Evolutionary conservation across 1,140 invertebrate species (phyloP).

Genomic region (Thaumetopoea pityocampa): DNA sequence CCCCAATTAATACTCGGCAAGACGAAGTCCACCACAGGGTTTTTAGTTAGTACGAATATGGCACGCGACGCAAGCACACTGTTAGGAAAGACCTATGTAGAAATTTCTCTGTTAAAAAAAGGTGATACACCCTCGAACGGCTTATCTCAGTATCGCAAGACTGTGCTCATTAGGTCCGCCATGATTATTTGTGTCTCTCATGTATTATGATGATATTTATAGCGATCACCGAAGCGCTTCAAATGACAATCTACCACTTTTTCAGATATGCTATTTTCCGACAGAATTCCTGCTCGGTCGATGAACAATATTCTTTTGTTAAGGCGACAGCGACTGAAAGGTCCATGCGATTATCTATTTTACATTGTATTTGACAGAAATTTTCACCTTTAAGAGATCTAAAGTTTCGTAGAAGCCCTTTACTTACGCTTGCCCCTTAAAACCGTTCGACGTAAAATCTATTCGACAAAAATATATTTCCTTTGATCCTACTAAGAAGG

Average conservation of each 20-base stretch:
- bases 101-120: too few species aligned
- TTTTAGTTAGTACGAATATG: too few species aligned
- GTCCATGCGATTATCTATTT: slow-evolving; percentile 39
- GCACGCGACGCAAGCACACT: too few species aligned
- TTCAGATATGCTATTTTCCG: slow-evolving; percentile 64
- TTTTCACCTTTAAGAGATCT: slow-evolving; percentile 9
- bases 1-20: too few species aligned
- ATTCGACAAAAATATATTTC: not conserved
- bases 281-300: slow-evolving; percentile 42
- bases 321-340: slow-evolving; percentile 23
- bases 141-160: slow-evolving; percentile 63
- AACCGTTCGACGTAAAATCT: not conserved
- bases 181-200: slow-evolving; percentile 66
- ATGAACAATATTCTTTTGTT: slow-evolving; percentile 56
- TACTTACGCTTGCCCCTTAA: too few species aligned
- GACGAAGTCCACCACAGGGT: too few species aligned
- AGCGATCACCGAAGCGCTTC: slow-evolving; percentile 53
- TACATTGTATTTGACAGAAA: slow-evolving; percentile 11
- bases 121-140: slow-evolving; percentile 43
- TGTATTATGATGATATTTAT: slow-evolving; percentile 66
- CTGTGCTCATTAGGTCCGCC: slow-evolving; percentile 53
- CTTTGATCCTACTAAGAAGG: slow-evolving; percentile 1
- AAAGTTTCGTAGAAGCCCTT: not conserved
- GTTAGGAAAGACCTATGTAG: too few species aligned
- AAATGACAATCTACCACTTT: slow-evolving; percentile 62